Base-by-base conservation (phyloP, 2,113 vertebrate species). In the Campylomormyrus numenius region DNA sequence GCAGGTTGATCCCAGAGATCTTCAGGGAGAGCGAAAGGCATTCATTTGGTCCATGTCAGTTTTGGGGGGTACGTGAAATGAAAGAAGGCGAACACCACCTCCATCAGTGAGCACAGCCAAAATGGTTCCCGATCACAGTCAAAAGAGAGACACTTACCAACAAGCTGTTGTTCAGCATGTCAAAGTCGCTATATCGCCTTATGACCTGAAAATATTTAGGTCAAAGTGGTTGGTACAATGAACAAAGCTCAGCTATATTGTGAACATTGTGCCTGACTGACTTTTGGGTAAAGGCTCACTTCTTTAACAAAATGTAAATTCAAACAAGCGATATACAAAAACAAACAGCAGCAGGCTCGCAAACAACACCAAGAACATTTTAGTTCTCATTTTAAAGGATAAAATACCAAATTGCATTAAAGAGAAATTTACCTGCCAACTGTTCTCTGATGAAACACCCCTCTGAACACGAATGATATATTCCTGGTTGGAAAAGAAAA, bases 381-480 rank as follows among this genome's bases (percentile, higher is more conserved):
- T 4, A 66, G n/a, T 31, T 70, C 62, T 70, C 62, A 13, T 31
- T 70, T 27, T 70, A 13, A 70, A 70, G 62, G 10, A 13, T 42
- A 80, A 42, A 80, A 80, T 42, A 80, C 15, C 35, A 77, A 39
- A 77, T 1, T 17, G 13, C 31, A 77, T 19, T 39, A 85, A 85
- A 85, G 3, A 48, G 19, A 48, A 35, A 62, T 93, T 96, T 97
- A 99, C 98, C 97, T 99, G 98, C 98, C 98, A 99, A 92, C 96
- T 98, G 94, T 98, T 98, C 91, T 99, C 98, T 90, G 95, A 90
- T 53, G 97, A 97, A 94, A 99, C 96, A 88, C 98, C 98, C 95
- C 98, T 98, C 94, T 99, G 98, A 6, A 99, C 97, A 88, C 98
- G 95, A 92, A 99, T 97, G 89, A 99, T 98, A 92, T 99, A 99